A percentile compares a stretch with the other conserved stretches of the same genome.
Conservation (phyloP, 2,888 invertebrate species). For the Sepioteuthis lessoniana region DNA sequence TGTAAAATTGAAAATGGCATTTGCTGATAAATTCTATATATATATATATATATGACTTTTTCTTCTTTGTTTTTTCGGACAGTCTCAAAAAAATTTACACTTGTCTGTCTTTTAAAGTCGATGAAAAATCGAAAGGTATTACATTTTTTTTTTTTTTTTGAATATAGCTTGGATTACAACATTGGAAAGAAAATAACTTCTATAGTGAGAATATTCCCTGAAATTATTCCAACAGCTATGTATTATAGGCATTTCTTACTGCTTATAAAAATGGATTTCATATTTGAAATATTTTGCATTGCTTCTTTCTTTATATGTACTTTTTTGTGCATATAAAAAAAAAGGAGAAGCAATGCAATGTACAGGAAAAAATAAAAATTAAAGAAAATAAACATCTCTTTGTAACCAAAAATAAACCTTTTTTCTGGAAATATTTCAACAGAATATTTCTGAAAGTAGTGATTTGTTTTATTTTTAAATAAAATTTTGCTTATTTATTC, state of each 20-base stretch:
- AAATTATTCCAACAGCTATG: slow-evolving; percentile 15
- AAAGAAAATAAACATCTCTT: background rate
- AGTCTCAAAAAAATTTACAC: too few species aligned
- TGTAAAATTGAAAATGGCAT: background rate
- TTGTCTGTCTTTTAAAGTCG: background rate
- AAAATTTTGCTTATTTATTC: background rate
- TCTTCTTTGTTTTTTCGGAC: background rate
- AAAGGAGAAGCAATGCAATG: too few species aligned
- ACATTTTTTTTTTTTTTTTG: background rate
- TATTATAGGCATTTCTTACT: background rate
- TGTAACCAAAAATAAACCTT: background rate
- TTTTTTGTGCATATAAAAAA: too few species aligned
- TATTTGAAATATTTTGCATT: background rate
- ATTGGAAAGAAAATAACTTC: background rate
- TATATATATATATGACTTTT: background rate
- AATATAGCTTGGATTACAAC: background rate
- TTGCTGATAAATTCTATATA: background rate
- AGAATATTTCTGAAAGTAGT: background rate
- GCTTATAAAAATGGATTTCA: background rate
- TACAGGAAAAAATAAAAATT: background rate
- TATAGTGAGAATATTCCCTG: background rate
- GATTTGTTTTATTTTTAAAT: background rate
- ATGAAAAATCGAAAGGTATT: background rate
- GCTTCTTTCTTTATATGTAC: background rate
- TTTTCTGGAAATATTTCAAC: background rate